A percentile compares a stretch with the other conserved stretches of the same genome.
These are phyloP conservation scores for Micropoecilia bifurca DNA, from an alignment of 2,797 vertebrate genomes.

Conservation along the genomic window DNA sequence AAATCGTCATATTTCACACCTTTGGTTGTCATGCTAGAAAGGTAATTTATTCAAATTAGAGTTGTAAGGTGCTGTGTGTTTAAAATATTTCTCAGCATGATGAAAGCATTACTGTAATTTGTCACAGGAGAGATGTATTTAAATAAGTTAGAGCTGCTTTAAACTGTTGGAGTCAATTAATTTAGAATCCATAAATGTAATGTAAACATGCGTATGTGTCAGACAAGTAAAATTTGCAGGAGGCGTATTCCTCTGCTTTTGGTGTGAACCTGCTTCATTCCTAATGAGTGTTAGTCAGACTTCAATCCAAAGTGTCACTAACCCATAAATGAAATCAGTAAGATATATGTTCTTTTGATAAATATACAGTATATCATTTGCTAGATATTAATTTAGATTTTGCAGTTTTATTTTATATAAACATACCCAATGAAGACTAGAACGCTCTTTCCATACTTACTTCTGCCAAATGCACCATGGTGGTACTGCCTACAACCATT, in stretches of 20 bases:
- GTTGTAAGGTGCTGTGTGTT: background rate
- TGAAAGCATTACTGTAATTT: slow-evolving; percentile 18
- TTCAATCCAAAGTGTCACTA: slow-evolving; percentile 9
- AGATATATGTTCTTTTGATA: background rate
- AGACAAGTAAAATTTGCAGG: slow-evolving; percentile 22
- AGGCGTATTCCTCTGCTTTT: background rate
- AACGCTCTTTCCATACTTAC: slow-evolving; percentile 15
- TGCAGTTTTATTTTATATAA: background rate
- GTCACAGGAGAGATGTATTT: slow-evolving; percentile 4
- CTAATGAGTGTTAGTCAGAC: background rate
- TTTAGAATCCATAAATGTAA: slow-evolving; percentile 32
- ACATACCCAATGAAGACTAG: slow-evolving; percentile 34
- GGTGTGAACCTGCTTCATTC: slow-evolving; percentile 13
- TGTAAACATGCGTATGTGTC: slow-evolving; percentile 7
- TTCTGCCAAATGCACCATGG: slow-evolving; percentile 20
- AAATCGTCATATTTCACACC: background rate
- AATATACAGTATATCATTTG: slow-evolving; percentile 1
- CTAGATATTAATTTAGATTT: slow-evolving; percentile 8
- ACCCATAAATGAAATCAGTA: slow-evolving; percentile 10
- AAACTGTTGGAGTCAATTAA: slow-evolving; percentile 23
- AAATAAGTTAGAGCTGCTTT: slow-evolving; percentile 17
- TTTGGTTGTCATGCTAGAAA: background rate
- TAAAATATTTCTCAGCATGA: slow-evolving; percentile 7
- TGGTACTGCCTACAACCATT: slow-evolving; percentile 38
- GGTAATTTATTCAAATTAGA: background rate